Conservation (phyloP, 2,113 vertebrate species). For the Bothrops jararaca region DNA sequence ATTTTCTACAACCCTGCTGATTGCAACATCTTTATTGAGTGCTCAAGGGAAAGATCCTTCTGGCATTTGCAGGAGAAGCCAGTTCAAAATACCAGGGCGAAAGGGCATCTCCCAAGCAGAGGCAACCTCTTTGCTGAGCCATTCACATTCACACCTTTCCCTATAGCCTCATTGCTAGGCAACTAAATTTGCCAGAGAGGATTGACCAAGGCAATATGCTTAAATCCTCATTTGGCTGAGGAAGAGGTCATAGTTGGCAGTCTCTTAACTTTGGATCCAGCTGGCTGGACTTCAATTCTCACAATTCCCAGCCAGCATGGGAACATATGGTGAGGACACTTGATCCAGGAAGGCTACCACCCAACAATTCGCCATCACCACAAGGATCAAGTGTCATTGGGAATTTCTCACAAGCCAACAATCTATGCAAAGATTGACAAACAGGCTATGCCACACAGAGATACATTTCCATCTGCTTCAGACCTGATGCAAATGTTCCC, state of each 20-base stretch:
- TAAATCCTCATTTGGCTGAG: not conserved
- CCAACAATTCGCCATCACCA: not conserved
- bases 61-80: slow-evolving; percentile 28
- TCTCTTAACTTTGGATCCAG: not conserved
- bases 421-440: not conserved
- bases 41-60: slow-evolving; percentile 49
- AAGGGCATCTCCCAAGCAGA: slow-evolving; percentile 51
- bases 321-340: not conserved
- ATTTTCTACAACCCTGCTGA: slow-evolving; percentile 40
- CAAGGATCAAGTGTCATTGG: not conserved
- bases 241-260: not conserved
- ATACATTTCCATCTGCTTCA: not conserved
- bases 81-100: slow-evolving; percentile 50
- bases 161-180: slow-evolving; percentile 12
- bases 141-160: not conserved
- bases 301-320: not conserved
- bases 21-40: slow-evolving; percentile 42
- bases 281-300: not conserved
- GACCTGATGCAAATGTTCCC: not conserved
- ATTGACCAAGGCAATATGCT: not conserved
- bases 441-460: not conserved
- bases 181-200: not conserved
- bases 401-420: not conserved
- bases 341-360: not conserved
- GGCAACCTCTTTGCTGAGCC: slow-evolving; percentile 29